Evolutionary conservation across 1,140 invertebrate species (phyloP).

Genomic region (Colletes latitarsis): DNA sequence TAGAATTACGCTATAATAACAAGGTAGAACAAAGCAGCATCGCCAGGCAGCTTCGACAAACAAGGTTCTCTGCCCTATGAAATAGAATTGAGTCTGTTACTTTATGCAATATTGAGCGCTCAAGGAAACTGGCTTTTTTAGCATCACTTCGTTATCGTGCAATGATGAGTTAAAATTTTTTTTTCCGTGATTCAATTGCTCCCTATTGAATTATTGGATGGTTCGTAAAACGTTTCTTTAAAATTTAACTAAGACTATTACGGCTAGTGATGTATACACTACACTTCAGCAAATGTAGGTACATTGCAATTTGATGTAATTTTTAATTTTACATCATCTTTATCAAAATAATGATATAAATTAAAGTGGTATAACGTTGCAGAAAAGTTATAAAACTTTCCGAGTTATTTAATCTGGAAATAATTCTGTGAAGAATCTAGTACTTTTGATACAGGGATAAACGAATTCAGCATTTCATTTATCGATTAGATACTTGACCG

Average conservation of each 20-base stretch:
- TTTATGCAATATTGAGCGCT: background rate
- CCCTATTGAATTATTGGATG: background rate
- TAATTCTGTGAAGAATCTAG: background rate
- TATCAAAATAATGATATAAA: background rate
- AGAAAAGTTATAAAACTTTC: background rate
- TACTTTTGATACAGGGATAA: background rate
- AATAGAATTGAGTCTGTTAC: background rate
- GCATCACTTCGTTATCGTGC: too few species aligned
- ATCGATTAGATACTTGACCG: conserved; percentile 33
- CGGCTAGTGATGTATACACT: background rate
- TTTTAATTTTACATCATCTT: too few species aligned
- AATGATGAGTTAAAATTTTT: too few species aligned
- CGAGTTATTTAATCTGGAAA: background rate
- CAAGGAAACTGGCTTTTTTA: too few species aligned
- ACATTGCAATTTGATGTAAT: too few species aligned
- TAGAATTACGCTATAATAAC: conserved; percentile 1
- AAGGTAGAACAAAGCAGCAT: background rate
- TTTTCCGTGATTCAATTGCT: too few species aligned
- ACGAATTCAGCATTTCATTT: conserved; percentile 34
- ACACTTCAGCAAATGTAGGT: too few species aligned
- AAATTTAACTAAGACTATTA: background rate
- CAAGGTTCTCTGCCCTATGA: background rate
- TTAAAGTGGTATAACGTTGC: background rate
- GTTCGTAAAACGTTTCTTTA: background rate
- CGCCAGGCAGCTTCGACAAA: background rate